These are phyloP conservation scores for Sweltsa coloradensis DNA, from an alignment of 1,140 invertebrate genomes.

Conservation along the genomic window DNA sequence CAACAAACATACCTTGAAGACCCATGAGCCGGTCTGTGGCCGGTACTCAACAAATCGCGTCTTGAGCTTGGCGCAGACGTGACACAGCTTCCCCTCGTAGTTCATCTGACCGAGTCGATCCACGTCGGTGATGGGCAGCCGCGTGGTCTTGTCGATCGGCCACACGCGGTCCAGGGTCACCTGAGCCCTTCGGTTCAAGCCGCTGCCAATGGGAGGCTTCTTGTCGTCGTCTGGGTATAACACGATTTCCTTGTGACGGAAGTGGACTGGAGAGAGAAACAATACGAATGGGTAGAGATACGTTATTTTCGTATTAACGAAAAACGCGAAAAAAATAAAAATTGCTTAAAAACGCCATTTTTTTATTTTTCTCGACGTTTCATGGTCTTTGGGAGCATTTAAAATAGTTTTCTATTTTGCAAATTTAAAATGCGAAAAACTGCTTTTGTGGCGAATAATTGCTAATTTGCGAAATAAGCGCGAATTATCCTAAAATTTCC, in stretches of 20 bases:
- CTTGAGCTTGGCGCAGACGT: slow-evolving; percentile 72
- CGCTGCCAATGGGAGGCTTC: slow-evolving; percentile 68
- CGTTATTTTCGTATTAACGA: too few species aligned
- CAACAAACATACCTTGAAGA: slow-evolving; percentile 50
- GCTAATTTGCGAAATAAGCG: too few species aligned
- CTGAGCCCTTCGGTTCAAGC: slow-evolving; percentile 83
- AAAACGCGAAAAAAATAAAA: too few species aligned
- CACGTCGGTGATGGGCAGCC: slow-evolving; percentile 68
- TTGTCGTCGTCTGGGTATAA: slow-evolving; percentile 40
- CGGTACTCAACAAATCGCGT: slow-evolving; percentile 90
- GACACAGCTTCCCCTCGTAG: slow-evolving; percentile 76
- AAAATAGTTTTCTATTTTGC: too few species aligned
- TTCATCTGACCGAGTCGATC: slow-evolving; percentile 65
- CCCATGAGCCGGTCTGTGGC: slow-evolving; percentile 93
- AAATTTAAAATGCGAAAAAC: too few species aligned
- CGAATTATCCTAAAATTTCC: too few species aligned
- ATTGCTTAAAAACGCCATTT: too few species aligned
- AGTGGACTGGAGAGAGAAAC: slow-evolving; percentile 45
- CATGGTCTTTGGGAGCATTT: too few species aligned
- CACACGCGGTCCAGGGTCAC: slow-evolving; percentile 90
- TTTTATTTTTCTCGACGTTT: too few species aligned
- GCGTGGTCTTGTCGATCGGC: slow-evolving; percentile 78
- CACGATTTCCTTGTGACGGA: slow-evolving; percentile 62
- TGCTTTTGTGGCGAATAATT: too few species aligned
- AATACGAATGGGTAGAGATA: too few species aligned